Base-by-base conservation (phyloP, 2,888 invertebrate species). In the Atethmia centrago region DNA sequence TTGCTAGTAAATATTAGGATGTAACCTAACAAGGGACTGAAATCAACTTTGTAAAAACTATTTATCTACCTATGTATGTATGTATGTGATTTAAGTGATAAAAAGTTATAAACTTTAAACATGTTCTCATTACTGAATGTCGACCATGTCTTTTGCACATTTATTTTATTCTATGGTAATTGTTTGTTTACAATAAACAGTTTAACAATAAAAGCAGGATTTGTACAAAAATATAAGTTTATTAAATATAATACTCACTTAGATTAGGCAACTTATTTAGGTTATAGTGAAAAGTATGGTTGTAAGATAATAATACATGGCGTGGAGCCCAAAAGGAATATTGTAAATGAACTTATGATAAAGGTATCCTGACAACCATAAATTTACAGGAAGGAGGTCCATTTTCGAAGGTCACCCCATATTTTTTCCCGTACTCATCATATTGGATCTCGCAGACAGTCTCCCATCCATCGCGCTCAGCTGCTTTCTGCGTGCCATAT, bases 401-500 rank as follows among this genome's bases (percentile, higher is more conserved):
- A 25, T 83, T 86, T 31, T 83, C 80, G 9, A 89, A 90, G 0
- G 66, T 75, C 0, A 91, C 66, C 1, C 82, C 88, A 7, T 83
- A 67, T 45, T 74, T 74, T 19, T 80, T 71, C 8, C 72, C 88
- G 0, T 91, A 65, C 25, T 91, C 90, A 7, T 90, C 85, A 4
- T 75, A 77, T 0, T 77, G 36, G 14, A 82, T 55, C 53, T 88
- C 87, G 21, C 12, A 59, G 4, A 82, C 71, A 0, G 79, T 83
- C 31, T 88, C 80, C 83, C 89, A 88, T 10, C 86, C 87, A 3
- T 88, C 86, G 1, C 81, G 83, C 16, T 83, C 76, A 7, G 87
- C 89, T 40, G 88, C 84, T 71, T 82, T 90, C 68, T 90, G 90
- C 0, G 89, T 82, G 0, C 84, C 89, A 1, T 74, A 70, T 21